Evolutionary conservation across 2,888 invertebrate genomes (phyloP).

Genomic region (Cosmorhoe ocellata): DNA sequence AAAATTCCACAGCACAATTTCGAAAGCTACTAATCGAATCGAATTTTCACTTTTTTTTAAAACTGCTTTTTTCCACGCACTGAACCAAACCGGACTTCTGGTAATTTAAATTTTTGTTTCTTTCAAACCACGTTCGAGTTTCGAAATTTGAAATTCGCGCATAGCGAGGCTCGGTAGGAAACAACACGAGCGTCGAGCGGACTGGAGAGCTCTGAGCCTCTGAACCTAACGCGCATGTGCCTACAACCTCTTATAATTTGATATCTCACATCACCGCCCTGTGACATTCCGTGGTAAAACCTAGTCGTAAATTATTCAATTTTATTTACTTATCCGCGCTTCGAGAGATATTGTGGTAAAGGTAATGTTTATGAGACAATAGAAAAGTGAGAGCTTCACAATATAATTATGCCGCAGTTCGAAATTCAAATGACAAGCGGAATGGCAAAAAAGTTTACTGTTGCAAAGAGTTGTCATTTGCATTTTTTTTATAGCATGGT

Average conservation of each 20-base stretch:
- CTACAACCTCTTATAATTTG: constrained; percentile 73
- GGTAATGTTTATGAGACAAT: constrained; percentile 46
- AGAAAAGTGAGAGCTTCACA: constrained; percentile 2
- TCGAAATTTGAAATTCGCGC: constrained; percentile 49
- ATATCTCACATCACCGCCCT: constrained; percentile 76
- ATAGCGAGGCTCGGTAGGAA: constrained; percentile 60
- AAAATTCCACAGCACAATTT: constrained; percentile 48
- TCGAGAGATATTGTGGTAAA: constrained; percentile 52
- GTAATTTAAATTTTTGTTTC: constrained; percentile 37
- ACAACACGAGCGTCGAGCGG: constrained; percentile 61
- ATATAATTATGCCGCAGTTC: constrained; percentile 4
- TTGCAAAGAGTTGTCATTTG: neutral
- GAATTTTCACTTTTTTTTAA: constrained; percentile 37
- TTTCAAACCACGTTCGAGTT: constrained; percentile 55
- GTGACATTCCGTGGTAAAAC: constrained; percentile 75
- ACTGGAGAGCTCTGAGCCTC: constrained; percentile 58
- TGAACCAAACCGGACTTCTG: constrained; percentile 11
- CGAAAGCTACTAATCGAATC: constrained; percentile 38
- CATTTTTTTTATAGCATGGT: neutral
- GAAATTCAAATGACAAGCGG: constrained; percentile 10
- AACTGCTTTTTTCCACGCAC: constrained; percentile 30
- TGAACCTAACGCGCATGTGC: constrained; percentile 64
- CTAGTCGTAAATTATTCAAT: constrained; percentile 76
- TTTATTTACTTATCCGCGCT: constrained; percentile 69
- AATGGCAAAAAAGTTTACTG: neutral